Evolutionary conservation across 2,113 vertebrate genomes (phyloP), one percentile per base, ranked within the genome.

Genomic region (Equus przewalskii): DNA sequence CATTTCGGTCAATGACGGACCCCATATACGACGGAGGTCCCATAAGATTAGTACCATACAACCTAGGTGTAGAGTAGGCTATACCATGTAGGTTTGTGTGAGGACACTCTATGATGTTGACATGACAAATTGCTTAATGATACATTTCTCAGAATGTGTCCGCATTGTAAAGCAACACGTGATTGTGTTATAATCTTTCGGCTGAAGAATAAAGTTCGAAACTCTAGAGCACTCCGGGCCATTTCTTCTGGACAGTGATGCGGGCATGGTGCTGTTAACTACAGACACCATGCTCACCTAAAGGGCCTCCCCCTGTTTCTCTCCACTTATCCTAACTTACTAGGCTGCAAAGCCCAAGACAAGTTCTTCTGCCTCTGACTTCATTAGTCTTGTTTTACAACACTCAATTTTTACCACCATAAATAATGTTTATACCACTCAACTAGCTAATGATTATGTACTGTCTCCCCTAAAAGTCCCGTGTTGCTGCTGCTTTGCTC

Each of bases 401-500:
- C 62, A 70, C 36, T 56, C 1, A 4, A 49, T 49, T 24, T 46
- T 33, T 4, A 60, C 18, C 44, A 49, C 30, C 18, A 1, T 21
- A 33, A 51, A 24, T 0, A 36, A 11, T 33, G 51, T 36, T 41
- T 22, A 4, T 10, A 21, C 1, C 30, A 6, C 9, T 26, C 5
- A 13, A 15, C 56, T 22, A 13, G 24, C 6, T 64, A 67, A 60
- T n/a, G 28, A 18, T 54, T 22, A 75, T 8, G 6, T 3, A 51
- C 13, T 18, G 0, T 84, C 21, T 82, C 86, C 49, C 69, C 7
- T 11, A 14, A 16, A 16, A 60, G 14, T 14, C 5, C 22, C 75
- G 0, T 1, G 6, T 8, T 33, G 41, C 14, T 21, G 4, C 44
- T 21, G 1, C 16, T 81, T 62, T 22, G 9, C 46, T 22, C 18